These are phyloP conservation scores for Plutomurus gul DNA, from an alignment of 1,140 invertebrate genomes.

Conservation along the genomic window DNA sequence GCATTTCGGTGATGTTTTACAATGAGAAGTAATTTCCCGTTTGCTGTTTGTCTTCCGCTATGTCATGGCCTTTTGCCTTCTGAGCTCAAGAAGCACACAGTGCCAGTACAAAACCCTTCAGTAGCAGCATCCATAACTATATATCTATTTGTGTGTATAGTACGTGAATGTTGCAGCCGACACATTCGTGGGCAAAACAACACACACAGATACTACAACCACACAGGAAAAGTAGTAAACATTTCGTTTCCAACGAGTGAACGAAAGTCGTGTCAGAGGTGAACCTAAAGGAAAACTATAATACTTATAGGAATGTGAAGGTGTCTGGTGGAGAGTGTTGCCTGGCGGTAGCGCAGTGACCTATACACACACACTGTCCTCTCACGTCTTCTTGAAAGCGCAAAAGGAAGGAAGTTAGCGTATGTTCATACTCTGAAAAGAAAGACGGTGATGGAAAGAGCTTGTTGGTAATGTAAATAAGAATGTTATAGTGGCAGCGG, in stretches of 20 bases:
- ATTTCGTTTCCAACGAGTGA: background rate
- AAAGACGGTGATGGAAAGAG: background rate
- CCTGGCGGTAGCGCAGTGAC: background rate
- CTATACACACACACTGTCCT: background rate
- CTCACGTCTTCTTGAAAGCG: background rate
- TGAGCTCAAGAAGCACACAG: background rate
- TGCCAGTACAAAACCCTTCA: background rate
- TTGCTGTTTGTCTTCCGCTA: background rate
- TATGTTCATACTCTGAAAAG: no score
- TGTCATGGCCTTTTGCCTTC: background rate
- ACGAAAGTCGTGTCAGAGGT: background rate
- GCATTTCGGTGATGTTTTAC: background rate
- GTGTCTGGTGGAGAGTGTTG: no score
- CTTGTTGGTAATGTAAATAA: background rate
- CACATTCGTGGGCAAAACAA: no score
- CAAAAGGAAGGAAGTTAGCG: background rate
- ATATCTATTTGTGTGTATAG: no score
- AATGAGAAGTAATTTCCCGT: conserved; percentile 10
- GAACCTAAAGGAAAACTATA: background rate
- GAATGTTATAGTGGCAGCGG: background rate
- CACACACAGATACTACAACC: no score
- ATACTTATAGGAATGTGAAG: no score
- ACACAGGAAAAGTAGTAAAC: no score
- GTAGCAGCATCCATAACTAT: no score
- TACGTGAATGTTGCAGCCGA: background rate